Conservation (phyloP, 2,888 invertebrate species). For the Sesia apiformis region DNA sequence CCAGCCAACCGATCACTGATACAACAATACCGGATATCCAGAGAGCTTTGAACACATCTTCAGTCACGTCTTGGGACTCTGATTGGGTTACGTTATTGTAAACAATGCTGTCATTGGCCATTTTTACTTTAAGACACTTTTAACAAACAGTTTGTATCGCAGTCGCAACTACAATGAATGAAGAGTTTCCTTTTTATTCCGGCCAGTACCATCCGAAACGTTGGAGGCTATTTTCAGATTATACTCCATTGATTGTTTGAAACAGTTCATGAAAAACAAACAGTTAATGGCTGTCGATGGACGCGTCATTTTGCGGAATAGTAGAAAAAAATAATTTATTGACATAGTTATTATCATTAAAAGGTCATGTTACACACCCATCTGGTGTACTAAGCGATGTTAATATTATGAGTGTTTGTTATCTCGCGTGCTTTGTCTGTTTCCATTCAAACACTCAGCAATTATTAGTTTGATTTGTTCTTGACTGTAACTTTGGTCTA, state of each 20-base stretch:
- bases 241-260: no score
- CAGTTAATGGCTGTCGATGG: neutral
- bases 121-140: neutral
- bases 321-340: neutral
- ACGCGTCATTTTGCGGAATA: neutral
- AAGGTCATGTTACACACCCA: constrained; percentile 1
- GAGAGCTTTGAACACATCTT: constrained; percentile 10
- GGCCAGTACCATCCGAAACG: no score
- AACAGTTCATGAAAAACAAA: no score
- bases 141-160: neutral
- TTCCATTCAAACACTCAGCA: neutral
- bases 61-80: neutral
- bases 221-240: no score
- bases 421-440: neutral
- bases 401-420: neutral
- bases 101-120: neutral
- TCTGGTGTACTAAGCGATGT: neutral
- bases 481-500: no score
- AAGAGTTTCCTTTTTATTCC: neutral
- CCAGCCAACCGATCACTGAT: constrained; percentile 25
- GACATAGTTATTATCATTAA: neutral
- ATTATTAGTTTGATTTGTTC: no score
- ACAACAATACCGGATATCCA: constrained; percentile 33
- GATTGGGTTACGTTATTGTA: neutral
- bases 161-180: neutral